Conservation (phyloP, 2,113 vertebrate genomes). For the Rhizomys pruinosus region DNA sequence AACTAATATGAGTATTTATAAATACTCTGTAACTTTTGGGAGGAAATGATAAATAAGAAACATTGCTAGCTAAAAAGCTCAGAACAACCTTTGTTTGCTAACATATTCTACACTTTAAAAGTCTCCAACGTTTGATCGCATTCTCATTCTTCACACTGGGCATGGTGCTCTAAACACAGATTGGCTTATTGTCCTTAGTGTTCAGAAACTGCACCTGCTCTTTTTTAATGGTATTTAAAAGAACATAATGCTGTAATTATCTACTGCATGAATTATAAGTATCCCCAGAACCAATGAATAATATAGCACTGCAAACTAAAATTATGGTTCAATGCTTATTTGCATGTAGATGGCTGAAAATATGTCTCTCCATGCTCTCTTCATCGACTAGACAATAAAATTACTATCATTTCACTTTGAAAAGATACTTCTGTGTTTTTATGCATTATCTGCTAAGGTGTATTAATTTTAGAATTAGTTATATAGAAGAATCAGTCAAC, state of each 20-base stretch:
- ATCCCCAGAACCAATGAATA: constrained; percentile 70
- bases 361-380: constrained; percentile 35
- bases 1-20: not conserved
- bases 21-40: not conserved
- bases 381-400: constrained; percentile 64
- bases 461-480: constrained; percentile 32
- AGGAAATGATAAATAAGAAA: constrained; percentile 32
- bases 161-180: constrained; percentile 6
- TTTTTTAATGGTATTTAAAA: constrained; percentile 68
- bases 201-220: constrained; percentile 59
- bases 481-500: not conserved
- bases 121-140: not conserved
- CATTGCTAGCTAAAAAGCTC: not conserved
- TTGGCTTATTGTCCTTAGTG: constrained; percentile 11
- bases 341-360: constrained; percentile 65
- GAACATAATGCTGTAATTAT: constrained; percentile 73
- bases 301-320: constrained; percentile 58
- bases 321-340: constrained; percentile 61
- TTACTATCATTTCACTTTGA: constrained; percentile 46
- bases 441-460: constrained; percentile 45
- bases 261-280: constrained; percentile 64
- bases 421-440: constrained; percentile 47
- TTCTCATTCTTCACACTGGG: not conserved
- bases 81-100: constrained; percentile 46
- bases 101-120: constrained; percentile 41